Evolutionary conservation across 2,797 vertebrate species (phyloP).

Genomic region (Hozukius guyotensis): DNA sequence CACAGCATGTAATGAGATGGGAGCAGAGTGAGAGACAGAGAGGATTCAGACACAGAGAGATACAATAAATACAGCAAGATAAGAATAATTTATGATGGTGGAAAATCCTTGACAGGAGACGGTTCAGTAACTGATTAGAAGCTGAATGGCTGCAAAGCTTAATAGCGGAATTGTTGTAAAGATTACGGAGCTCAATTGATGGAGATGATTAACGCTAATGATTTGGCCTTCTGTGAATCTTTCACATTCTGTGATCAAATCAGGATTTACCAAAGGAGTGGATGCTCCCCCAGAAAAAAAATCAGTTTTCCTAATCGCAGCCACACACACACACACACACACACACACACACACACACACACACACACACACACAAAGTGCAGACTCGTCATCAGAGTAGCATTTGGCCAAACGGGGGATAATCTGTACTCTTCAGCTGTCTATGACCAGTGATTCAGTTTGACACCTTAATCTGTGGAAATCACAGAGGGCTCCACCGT

Average conservation of each 20-base stretch:
- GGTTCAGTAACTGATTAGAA: conserved; percentile 18
- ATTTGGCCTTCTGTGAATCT: conserved; percentile 32
- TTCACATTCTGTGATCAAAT: conserved; percentile 39
- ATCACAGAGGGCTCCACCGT: conserved; percentile 68
- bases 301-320: conserved; percentile 14
- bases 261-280: conserved; percentile 57
- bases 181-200: conserved; percentile 25
- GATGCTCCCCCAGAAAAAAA: conserved; percentile 26
- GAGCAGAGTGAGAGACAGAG: conserved; percentile 1
- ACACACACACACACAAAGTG: neutral
- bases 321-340: neutral
- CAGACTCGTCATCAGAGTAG: conserved; percentile 46
- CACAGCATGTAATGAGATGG: conserved; percentile 37
- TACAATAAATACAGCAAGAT: conserved; percentile 28
- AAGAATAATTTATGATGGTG: conserved; percentile 34
- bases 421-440: conserved; percentile 70
- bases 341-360: neutral
- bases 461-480: conserved; percentile 80
- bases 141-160: conserved; percentile 16
- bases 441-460: conserved; percentile 73
- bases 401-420: conserved; percentile 50
- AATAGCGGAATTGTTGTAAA: conserved; percentile 7
- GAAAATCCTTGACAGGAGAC: conserved; percentile 38
- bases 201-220: conserved; percentile 24
- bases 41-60: conserved; percentile 31